phyloP scores from a whole-genome alignment of 2,888 invertebrate genomes.

The Fabriciana adippe region DNA sequence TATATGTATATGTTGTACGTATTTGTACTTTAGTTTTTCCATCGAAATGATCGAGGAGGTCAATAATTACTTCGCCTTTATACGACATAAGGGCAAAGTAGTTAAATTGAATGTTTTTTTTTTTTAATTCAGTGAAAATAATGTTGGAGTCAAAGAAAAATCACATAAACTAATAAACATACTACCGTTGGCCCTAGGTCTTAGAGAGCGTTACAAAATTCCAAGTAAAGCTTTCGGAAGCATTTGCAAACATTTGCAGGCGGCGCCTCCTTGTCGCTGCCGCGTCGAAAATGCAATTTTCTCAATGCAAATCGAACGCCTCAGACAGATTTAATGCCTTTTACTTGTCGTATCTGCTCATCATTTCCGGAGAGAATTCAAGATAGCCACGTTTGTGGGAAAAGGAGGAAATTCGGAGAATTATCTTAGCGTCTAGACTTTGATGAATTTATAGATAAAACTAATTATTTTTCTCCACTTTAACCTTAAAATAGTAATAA shows the following conservation, averaged over 20 bases:
- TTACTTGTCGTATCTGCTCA: slow-evolving; percentile 72
- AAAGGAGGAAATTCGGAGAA: slow-evolving; percentile 33
- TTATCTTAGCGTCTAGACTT: slow-evolving; percentile 36
- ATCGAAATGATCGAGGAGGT: too few relatives aligned
- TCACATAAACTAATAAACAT: slow-evolving; percentile 4
- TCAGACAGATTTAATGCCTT: slow-evolving; percentile 78
- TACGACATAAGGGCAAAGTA: too few relatives aligned
- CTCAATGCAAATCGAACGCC: slow-evolving; percentile 77
- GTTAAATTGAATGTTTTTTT: too few relatives aligned
- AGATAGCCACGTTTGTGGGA: slow-evolving; percentile 50
- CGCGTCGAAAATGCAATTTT: slow-evolving; percentile 77
- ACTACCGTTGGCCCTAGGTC: slow-evolving; percentile 13
- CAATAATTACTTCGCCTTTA: too few relatives aligned
- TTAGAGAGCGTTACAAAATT: slow-evolving; percentile 46
- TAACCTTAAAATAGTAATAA: too few relatives aligned
- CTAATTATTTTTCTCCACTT: background rate
- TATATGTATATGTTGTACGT: too few relatives aligned
- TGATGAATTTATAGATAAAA: slow-evolving; percentile 63
- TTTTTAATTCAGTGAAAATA: background rate
- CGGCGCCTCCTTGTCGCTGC: slow-evolving; percentile 62
- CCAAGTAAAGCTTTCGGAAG: slow-evolving; percentile 60
- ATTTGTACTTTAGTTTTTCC: too few relatives aligned
- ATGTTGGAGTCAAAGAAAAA: background rate
- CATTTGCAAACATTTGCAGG: slow-evolving; percentile 66
- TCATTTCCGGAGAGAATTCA: slow-evolving; percentile 66